Conservation (phyloP, 2,888 invertebrate genomes). For the Drosophila histrio region DNA sequence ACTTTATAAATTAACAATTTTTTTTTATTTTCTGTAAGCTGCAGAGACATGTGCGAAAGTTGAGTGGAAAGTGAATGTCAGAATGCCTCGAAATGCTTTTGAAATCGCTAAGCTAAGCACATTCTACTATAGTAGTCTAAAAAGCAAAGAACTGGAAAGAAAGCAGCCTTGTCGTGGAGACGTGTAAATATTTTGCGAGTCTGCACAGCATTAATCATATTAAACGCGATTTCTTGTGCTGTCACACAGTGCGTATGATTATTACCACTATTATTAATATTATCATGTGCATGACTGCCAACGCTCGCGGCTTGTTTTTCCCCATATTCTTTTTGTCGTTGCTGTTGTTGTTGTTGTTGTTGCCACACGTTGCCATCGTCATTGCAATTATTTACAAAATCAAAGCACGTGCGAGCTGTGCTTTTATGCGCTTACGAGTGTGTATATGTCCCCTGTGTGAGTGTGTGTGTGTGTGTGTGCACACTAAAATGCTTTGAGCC, state of each 20-base stretch:
- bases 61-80: constrained; percentile 17
- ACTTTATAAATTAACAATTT: constrained; percentile 8
- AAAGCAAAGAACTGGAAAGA: neutral
- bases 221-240: constrained; percentile 57
- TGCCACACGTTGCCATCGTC: constrained; percentile 50
- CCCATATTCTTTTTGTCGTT: neutral
- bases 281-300: constrained; percentile 65
- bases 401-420: constrained; percentile 74
- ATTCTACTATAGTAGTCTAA: neutral
- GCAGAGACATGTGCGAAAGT: constrained; percentile 11
- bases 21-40: neutral
- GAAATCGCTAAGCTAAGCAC: constrained; percentile 29
- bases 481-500: constrained; percentile 70
- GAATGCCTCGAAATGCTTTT: constrained; percentile 26
- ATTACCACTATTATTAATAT: constrained; percentile 78
- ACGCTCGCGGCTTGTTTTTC: constrained; percentile 41
- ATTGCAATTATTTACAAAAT: constrained; percentile 76
- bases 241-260: constrained; percentile 76
- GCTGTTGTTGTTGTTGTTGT: neutral
- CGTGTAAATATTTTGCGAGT: constrained; percentile 71
- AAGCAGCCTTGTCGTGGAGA: constrained; percentile 36
- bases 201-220: constrained; percentile 72
- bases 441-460: constrained; percentile 6
- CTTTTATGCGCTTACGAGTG: constrained; percentile 70
- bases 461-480: constrained; percentile 12